Percentiles rank a stretch among this genome's conserved stretches.
These are phyloP conservation scores for Loris lydekkerianus DNA, from an alignment of 2,797 vertebrate species.

Conservation along the genomic window DNA sequence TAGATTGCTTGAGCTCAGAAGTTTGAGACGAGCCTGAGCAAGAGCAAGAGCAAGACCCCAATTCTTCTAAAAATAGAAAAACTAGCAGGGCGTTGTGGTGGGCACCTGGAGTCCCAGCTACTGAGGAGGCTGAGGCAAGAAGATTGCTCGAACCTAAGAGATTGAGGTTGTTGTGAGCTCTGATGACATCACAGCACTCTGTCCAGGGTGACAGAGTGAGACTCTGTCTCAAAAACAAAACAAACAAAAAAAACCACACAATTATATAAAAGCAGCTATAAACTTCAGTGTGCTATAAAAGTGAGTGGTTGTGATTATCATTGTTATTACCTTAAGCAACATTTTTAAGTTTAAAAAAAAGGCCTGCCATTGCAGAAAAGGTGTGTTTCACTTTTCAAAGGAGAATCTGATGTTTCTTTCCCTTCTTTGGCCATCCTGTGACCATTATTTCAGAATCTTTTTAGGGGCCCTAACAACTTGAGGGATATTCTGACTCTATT, in stretches of 20 bases:
- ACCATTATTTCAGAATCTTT: not conserved
- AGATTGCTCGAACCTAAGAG: too few species aligned
- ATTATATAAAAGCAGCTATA: constrained; percentile 15
- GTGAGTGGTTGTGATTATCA: not conserved
- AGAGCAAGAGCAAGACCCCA: too few species aligned
- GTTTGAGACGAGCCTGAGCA: too few species aligned
- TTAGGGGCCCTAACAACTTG: not conserved
- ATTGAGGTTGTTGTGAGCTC: too few species aligned
- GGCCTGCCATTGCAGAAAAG: not conserved
- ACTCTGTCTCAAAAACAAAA: too few species aligned
- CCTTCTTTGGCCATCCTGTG: not conserved
- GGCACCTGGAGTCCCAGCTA: too few species aligned
- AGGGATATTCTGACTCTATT: not conserved
- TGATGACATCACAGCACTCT: too few species aligned
- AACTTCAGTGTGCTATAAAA: not conserved
- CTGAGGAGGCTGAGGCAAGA: too few species aligned
- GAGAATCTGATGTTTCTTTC: not conserved
- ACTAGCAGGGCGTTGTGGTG: too few species aligned
- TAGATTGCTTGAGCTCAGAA: too few species aligned
- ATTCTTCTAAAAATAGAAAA: too few species aligned
- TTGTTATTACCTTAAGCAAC: not conserved
- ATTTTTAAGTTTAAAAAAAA: not conserved
- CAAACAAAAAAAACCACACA: not conserved
- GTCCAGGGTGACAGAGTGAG: too few species aligned
- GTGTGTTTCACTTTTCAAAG: not conserved